phyloP scores from a whole-genome alignment of 2,888 invertebrate genomes.

The Nomada fucata region DNA sequence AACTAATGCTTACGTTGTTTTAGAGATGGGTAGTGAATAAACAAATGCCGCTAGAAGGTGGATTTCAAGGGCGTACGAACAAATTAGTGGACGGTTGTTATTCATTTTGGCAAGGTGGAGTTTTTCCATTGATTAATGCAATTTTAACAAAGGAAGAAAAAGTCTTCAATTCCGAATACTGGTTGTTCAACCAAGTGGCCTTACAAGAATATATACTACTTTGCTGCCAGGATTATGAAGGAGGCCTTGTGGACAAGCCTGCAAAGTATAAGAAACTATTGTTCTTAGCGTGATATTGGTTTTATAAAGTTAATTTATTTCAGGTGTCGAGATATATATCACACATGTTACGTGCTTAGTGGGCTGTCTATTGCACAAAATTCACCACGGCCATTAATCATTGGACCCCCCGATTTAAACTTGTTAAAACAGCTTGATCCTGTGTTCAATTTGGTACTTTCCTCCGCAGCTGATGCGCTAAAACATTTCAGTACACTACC shows the following conservation, averaged over 20 bases:
- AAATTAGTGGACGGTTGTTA: slow-evolving; percentile 99
- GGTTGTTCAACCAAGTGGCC: slow-evolving; percentile 93
- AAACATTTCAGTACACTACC: slow-evolving; percentile 77
- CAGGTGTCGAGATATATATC: slow-evolving; percentile 96
- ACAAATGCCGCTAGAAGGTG: slow-evolving; percentile 98
- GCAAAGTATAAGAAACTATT: slow-evolving; percentile 89
- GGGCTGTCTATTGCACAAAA: slow-evolving; percentile 97
- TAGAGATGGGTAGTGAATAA: slow-evolving; percentile 94
- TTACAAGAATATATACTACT: slow-evolving; percentile 97
- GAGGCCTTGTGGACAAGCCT: slow-evolving; percentile 98
- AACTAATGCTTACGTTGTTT: slow-evolving; percentile 54
- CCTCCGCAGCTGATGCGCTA: slow-evolving; percentile 76
- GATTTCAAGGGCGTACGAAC: slow-evolving; percentile 98
- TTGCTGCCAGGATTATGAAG: slow-evolving; percentile 94
- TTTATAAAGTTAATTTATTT: slow-evolving; percentile 68
- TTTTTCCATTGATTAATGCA: slow-evolving; percentile 94
- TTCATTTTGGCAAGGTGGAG: slow-evolving; percentile 99
- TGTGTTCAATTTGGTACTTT: slow-evolving; percentile 78
- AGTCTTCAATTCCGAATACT: slow-evolving; percentile 83
- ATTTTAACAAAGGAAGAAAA: slow-evolving; percentile 86
- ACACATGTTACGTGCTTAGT: slow-evolving; percentile 98
- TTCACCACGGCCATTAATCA: slow-evolving; percentile 80
- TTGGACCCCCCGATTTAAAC: slow-evolving; percentile 80
- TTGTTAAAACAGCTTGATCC: slow-evolving; percentile 79
- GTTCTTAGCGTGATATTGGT: neutral